Percentiles rank a stretch among this genome's conserved stretches.
phyloP scores from a whole-genome alignment of 2,797 vertebrate species.

The Rhadinocentrus ornatus region DNA sequence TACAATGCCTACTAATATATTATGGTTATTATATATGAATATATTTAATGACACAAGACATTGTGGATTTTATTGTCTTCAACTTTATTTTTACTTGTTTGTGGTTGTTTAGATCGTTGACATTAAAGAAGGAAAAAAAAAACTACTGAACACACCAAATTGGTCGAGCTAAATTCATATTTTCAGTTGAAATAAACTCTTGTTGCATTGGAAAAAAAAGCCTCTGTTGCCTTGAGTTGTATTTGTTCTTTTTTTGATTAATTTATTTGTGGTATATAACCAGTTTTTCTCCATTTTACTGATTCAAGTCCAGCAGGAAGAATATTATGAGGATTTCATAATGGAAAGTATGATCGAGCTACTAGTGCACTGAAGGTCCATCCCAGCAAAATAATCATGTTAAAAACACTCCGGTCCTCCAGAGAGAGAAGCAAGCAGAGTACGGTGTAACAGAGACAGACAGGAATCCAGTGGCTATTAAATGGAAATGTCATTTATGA shows the following conservation, averaged over 20 bases:
- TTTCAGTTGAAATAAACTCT: slow-evolving; percentile 94
- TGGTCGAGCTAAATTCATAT: slow-evolving; percentile 93
- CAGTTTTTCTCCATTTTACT: neutral
- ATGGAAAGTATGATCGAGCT: slow-evolving; percentile 26
- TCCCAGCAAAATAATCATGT: slow-evolving; percentile 31
- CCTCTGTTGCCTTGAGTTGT: slow-evolving; percentile 35
- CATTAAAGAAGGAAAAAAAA: slow-evolving; percentile 89
- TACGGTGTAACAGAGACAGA: slow-evolving; percentile 26
- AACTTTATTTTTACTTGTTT: slow-evolving; percentile 66
- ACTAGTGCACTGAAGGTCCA: slow-evolving; percentile 10
- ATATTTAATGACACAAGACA: slow-evolving; percentile 99
- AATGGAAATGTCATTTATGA: slow-evolving; percentile 75
- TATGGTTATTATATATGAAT: slow-evolving; percentile 99
- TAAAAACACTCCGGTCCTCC: slow-evolving; percentile 30
- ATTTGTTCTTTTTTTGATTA: neutral
- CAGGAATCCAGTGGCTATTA: slow-evolving; percentile 44
- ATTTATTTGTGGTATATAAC: neutral
- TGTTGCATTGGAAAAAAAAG: slow-evolving; percentile 80
- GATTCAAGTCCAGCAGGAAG: neutral
- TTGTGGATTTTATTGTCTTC: slow-evolving; percentile 91
- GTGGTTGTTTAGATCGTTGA: slow-evolving; percentile 88
- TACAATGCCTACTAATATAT: slow-evolving; percentile 99
- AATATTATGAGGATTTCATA: slow-evolving; percentile 7
- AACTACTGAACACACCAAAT: slow-evolving; percentile 91
- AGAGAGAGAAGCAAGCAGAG: slow-evolving; percentile 7